phyloP scores from a whole-genome alignment of 2,113 vertebrate genomes.

The Ochotona curzoniae region DNA sequence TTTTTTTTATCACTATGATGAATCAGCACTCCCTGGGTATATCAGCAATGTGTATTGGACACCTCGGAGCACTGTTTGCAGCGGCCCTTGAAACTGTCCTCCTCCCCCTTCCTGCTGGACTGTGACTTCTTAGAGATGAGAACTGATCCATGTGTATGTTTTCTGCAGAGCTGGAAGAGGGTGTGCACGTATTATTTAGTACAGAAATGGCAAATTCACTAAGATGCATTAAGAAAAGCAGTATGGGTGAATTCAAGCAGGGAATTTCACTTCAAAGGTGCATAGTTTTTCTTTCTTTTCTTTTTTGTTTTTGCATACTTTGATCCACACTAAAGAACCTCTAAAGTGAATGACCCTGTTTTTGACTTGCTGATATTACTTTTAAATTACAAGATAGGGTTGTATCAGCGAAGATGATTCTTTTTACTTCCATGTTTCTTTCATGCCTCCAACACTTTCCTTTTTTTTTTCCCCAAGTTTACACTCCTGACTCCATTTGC shows the following conservation, averaged over 20 bases:
- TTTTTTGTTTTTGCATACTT: conserved; percentile 21
- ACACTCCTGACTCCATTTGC: not conserved
- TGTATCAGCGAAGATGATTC: conserved; percentile 45
- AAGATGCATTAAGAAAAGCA: conserved; percentile 45
- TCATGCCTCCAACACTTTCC: not conserved
- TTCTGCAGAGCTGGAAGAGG: not conserved
- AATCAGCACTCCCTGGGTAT: not conserved
- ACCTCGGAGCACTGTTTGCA: not conserved
- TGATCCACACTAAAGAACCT: conserved; percentile 58
- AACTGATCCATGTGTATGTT: not conserved
- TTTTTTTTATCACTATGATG: not conserved
- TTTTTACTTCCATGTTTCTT: conserved; percentile 50
- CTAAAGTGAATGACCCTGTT: conserved; percentile 51
- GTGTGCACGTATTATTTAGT: conserved; percentile 8
- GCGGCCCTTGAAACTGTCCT: not conserved
- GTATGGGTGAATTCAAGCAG: not conserved
- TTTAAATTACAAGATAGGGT: conserved; percentile 47
- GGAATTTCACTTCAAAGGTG: conserved; percentile 51
- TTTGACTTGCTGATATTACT: conserved; percentile 15
- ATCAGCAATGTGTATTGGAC: not conserved
- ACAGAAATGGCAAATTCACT: conserved; percentile 30
- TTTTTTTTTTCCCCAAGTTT: not conserved
- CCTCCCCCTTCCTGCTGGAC: not conserved
- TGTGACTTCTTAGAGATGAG: not conserved
- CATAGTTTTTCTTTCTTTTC: not conserved